Base-by-base conservation (phyloP, 2,113 vertebrate genomes). In the Oncorhynchus mykiss region DNA sequence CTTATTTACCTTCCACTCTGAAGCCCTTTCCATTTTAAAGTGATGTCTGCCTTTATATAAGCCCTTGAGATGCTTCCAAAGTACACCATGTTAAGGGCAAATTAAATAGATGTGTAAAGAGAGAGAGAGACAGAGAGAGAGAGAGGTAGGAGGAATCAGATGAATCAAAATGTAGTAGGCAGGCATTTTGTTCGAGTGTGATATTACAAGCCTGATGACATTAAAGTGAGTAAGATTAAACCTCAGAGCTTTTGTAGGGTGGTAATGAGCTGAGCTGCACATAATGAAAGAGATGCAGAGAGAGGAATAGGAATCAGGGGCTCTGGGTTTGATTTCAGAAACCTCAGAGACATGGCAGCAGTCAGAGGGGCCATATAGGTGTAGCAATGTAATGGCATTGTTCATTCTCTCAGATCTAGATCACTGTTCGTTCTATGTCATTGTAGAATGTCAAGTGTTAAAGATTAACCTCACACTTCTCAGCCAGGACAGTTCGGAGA, bases 151-250 rank as follows among this genome's bases (percentile, higher is more conserved):
- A 18, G 49, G 22, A 72, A 72, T 72, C 51, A 2, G 67, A 57
- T 71, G 1, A 54, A 71, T 27, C 25, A 9, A 14, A 72, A 11
- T 49, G 1, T 49, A 22, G 65, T 29, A 67, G 9, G n/a, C 68
- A 70, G 68, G 68, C 34, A 27, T 72, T 70, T 34, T 72, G 51
- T n/a, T 27, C 4, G 3, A 31, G 51, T n/a, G 13, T 34, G 54
- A 72, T 60, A 59, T 57, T 72, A 72, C 51, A n/a, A 49, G 68
- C 39, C 20, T 70, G 68, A 49, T 49, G 39, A 48, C 34, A 25
- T 49, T 70, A 49, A 70, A 70, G 68, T 45, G n/a, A 12, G 68
- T 70, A 70, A 49, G 68, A 60, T 72, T 72, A 59, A 72, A 24
- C 1, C 20, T 51, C 48, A 20, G 13, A 20, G 25, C 51, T 51